phyloP scores from a whole-genome alignment of 2,113 vertebrate genomes.

The Petaurus breviceps region DNA sequence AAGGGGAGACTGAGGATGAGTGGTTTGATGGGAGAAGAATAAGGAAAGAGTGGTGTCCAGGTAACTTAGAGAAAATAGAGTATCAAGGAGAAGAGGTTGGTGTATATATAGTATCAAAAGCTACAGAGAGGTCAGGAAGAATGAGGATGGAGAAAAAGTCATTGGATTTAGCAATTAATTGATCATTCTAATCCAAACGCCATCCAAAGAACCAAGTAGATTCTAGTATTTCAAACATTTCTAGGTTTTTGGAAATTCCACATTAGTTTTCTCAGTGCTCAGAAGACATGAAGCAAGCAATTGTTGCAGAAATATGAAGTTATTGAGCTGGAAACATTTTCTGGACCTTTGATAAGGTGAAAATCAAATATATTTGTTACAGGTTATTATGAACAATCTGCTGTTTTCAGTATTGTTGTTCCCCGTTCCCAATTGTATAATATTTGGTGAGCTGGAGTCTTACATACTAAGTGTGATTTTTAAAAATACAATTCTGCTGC shows the following conservation, averaged over 20 bases:
- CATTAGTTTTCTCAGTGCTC: neutral
- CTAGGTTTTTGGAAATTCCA: neutral
- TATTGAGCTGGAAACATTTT: slow-evolving; percentile 30
- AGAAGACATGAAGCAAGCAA: slow-evolving; percentile 9
- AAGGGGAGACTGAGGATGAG: neutral
- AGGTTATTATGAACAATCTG: neutral
- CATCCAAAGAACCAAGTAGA: neutral
- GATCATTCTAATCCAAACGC: neutral
- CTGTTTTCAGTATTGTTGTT: neutral
- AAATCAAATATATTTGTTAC: slow-evolving; percentile 26
- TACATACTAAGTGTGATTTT: too few species aligned
- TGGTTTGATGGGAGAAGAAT: neutral
- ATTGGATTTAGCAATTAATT: neutral
- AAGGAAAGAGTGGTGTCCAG: neutral
- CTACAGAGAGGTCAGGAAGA: neutral
- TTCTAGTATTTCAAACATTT: neutral
- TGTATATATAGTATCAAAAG: too few species aligned
- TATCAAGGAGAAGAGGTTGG: neutral
- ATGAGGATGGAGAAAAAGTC: neutral
- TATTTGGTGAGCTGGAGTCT: neutral
- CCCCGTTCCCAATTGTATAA: neutral
- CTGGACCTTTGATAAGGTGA: slow-evolving; percentile 21
- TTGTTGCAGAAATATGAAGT: neutral
- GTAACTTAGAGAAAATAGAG: neutral
- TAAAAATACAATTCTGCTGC: neutral